These are phyloP conservation scores for Amphipoea oculea DNA, from an alignment of 2,888 invertebrate species.

Conservation along the genomic window DNA sequence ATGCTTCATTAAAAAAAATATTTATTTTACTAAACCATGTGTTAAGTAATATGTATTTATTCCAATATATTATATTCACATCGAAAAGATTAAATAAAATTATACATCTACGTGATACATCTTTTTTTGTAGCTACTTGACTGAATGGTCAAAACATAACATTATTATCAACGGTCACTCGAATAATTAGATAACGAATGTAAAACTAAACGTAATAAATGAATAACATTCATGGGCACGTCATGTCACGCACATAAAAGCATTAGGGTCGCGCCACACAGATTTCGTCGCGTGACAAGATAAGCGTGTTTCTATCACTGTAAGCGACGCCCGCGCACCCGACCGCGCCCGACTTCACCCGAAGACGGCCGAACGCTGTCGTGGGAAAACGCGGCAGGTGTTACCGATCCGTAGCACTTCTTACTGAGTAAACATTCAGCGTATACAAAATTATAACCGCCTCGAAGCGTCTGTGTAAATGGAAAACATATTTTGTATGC, in stretches of 20 bases:
- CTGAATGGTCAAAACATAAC: constrained; percentile 30
- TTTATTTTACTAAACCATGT: not conserved
- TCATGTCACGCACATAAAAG: constrained; percentile 72
- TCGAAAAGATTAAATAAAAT: not conserved
- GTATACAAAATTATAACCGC: constrained; percentile 90
- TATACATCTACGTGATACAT: not conserved
- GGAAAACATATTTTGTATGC: constrained; percentile 91
- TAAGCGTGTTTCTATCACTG: constrained; percentile 70
- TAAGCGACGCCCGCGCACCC: constrained; percentile 77
- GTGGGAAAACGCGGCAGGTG: constrained; percentile 90
- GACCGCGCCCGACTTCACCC: constrained; percentile 76
- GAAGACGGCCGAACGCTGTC: constrained; percentile 84
- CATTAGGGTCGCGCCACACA: constrained; percentile 76
- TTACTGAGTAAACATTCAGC: constrained; percentile 90
- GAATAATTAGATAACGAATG: constrained; percentile 52
- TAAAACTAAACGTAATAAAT: constrained; percentile 58
- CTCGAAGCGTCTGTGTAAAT: constrained; percentile 89
- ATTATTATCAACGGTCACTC: constrained; percentile 42
- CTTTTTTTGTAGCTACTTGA: constrained; percentile 1
- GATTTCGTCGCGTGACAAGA: constrained; percentile 80
- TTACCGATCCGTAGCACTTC: constrained; percentile 89
- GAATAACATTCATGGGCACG: constrained; percentile 66
- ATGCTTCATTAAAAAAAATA: too few species aligned
- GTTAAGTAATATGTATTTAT: not conserved
- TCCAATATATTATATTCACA: not conserved